Conservation (phyloP, 2,797 vertebrate genomes). For the Lophius americanus region DNA sequence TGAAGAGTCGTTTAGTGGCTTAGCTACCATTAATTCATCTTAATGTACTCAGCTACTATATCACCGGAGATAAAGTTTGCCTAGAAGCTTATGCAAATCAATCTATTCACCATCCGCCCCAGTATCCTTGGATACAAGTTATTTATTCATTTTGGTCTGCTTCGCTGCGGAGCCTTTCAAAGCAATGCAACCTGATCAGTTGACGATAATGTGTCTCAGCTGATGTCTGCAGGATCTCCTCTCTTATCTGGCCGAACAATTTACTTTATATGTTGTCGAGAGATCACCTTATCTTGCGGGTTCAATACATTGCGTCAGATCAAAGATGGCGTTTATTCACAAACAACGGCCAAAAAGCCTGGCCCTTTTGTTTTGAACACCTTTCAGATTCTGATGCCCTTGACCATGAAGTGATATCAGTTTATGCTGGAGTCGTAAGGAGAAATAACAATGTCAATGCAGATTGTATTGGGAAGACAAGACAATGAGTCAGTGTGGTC, state of each 20-base stretch:
- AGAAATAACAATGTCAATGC: constrained; percentile 1
- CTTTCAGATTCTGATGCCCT: constrained; percentile 27
- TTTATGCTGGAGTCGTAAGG: constrained; percentile 4
- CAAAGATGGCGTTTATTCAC: constrained; percentile 55
- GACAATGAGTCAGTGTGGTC: background rate
- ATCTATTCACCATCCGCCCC: constrained; percentile 54
- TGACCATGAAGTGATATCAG: constrained; percentile 24
- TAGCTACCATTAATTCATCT: constrained; percentile 19
- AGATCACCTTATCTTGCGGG: constrained; percentile 42
- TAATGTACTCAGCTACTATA: constrained; percentile 18
- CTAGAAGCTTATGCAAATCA: constrained; percentile 62
- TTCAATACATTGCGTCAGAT: constrained; percentile 35
- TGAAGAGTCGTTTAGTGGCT: constrained; percentile 19
- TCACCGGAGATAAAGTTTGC: constrained; percentile 53
- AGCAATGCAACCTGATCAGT: constrained; percentile 43
- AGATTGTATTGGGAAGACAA: background rate
- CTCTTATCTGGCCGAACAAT: constrained; percentile 8
- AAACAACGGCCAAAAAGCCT: constrained; percentile 39
- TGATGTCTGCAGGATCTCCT: constrained; percentile 35
- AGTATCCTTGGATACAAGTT: constrained; percentile 65
- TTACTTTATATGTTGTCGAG: constrained; percentile 24
- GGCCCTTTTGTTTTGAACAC: constrained; percentile 32
- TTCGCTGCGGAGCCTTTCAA: constrained; percentile 42
- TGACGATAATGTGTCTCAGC: constrained; percentile 52
- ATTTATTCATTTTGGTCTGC: constrained; percentile 53